A percentile compares a stretch with the other conserved stretches of the same genome.
Conservation (phyloP, 1,140 invertebrate genomes). For the Drosophila murphyi region DNA sequence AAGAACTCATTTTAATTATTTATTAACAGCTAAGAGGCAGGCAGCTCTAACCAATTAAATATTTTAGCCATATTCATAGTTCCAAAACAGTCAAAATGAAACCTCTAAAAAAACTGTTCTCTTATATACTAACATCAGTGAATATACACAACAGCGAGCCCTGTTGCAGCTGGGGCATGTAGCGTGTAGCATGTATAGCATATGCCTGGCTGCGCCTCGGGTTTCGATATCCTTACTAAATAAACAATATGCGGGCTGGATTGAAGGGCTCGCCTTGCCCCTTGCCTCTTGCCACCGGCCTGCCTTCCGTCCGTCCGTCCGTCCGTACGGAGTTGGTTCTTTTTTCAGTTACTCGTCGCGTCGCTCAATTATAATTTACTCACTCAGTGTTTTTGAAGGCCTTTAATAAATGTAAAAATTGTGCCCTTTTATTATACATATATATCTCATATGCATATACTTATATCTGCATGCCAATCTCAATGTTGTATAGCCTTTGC, state of each 20-base stretch:
- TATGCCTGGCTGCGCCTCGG: conserved; percentile 37
- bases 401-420: conserved; percentile 54
- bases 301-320: not conserved
- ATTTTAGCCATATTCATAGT: too few relatives aligned
- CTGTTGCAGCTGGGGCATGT: not conserved
- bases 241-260: conserved; percentile 54
- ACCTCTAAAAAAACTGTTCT: conserved; percentile 24
- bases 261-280: conserved; percentile 21
- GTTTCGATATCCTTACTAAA: conserved; percentile 56
- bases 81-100: too few relatives aligned
- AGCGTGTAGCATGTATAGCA: conserved; percentile 13
- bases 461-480: conserved; percentile 40
- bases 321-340: conserved; percentile 13
- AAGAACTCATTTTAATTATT: too few relatives aligned
- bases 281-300: not conserved
- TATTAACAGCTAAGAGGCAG: too few relatives aligned
- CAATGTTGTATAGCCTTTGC: conserved; percentile 26
- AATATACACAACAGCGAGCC: not conserved
- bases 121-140: not conserved
- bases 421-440: conserved; percentile 15
- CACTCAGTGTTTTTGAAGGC: conserved; percentile 29
- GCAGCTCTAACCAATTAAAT: too few relatives aligned
- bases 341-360: conserved; percentile 40
- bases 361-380: conserved; percentile 54
- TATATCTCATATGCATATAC: conserved; percentile 12